Conservation (phyloP, 2,797 vertebrate species). For the Sylvia borin region DNA sequence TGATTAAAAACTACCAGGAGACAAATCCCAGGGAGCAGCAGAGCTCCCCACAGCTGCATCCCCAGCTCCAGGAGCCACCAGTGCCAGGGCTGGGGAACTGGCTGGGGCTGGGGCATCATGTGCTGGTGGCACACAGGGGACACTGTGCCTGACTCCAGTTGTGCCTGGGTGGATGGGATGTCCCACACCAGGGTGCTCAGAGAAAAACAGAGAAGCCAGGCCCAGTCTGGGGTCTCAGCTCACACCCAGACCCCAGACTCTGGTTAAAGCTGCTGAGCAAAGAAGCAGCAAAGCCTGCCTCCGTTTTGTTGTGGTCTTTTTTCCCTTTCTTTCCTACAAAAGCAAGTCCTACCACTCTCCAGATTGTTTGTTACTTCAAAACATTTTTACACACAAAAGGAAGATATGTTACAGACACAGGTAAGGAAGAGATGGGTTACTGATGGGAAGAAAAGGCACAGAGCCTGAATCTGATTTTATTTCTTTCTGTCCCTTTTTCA, state of each 20-base stretch:
- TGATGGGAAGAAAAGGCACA: conserved; percentile 7
- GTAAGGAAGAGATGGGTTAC: not conserved
- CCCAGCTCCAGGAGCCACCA: not conserved
- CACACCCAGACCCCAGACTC: not conserved
- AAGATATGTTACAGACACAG: not conserved
- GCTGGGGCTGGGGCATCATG: not conserved
- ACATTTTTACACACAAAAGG: conserved; percentile 28
- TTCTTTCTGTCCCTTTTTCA: not conserved
- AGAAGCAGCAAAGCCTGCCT: not conserved
- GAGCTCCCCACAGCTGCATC: not conserved
- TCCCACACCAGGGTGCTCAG: fast-evolving
- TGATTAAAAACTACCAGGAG: not conserved
- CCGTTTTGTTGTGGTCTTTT: not conserved
- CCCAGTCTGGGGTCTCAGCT: not conserved
- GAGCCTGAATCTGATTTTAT: conserved; percentile 26
- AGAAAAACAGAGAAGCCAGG: not conserved
- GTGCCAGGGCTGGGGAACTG: not conserved
- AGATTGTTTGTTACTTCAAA: not conserved
- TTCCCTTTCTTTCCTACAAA: not conserved
- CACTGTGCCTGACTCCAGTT: not conserved
- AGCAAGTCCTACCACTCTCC: not conserved
- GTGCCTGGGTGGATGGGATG: not conserved
- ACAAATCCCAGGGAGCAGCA: not conserved
- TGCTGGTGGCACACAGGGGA: not conserved
- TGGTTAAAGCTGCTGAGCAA: not conserved